A percentile compares a stretch with the other conserved stretches of the same genome.
phyloP scores from a whole-genome alignment of 2,113 vertebrate species.

The human (Homo sapiens) region GRCh38 chr5:163270501-163271000 shows the following conservation, averaged over 20 bases:
- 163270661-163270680: neutral
- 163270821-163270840: neutral
- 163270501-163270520: neutral
- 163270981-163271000: neutral
- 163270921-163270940: neutral
- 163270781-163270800: neutral
- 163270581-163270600: conserved; percentile 15
- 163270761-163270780: neutral
- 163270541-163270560: neutral
- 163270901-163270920: neutral
- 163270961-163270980: neutral
- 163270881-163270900: neutral
- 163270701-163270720: neutral
- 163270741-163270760: neutral
- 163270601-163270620: neutral
- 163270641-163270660: neutral
- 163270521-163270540: neutral
- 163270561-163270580: fast-evolving
- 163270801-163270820: neutral
- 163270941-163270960: neutral
- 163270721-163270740: neutral
- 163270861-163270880: neutral
- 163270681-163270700: neutral
- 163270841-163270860: neutral
- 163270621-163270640: neutral